Conservation (phyloP, 2,797 vertebrate genomes). For the Melanotaenia pygmaea region DNA sequence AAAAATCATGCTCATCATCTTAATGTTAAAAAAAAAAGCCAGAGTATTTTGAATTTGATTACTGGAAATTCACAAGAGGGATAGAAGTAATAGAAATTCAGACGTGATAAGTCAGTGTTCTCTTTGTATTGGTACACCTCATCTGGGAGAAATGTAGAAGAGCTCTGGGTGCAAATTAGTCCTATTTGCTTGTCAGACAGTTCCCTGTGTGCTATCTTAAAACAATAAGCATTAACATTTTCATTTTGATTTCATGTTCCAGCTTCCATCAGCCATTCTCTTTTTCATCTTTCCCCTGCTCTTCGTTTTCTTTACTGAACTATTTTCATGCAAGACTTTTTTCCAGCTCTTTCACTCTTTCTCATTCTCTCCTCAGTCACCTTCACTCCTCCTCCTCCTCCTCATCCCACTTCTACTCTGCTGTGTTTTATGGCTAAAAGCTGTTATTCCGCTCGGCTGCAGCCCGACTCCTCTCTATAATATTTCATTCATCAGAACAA, state of each 20-base stretch:
- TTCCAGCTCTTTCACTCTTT: constrained; percentile 42
- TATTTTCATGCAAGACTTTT: constrained; percentile 58
- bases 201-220: constrained; percentile 43
- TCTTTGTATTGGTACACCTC: constrained; percentile 28
- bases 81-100: neutral
- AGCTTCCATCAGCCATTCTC: constrained; percentile 12
- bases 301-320: constrained; percentile 48
- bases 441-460: constrained; percentile 84
- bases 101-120: constrained; percentile 24
- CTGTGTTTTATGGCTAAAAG: constrained; percentile 81
- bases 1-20: neutral
- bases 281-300: constrained; percentile 7
- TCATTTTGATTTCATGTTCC: constrained; percentile 33
- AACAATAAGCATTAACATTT: constrained; percentile 61
- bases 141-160: constrained; percentile 38
- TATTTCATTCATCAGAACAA: constrained; percentile 87
- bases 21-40: constrained; percentile 15
- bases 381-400: constrained; percentile 70
- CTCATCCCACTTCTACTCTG: constrained; percentile 61
- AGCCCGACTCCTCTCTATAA: constrained; percentile 80
- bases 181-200: constrained; percentile 38
- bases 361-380: constrained; percentile 70
- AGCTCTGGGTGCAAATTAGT: constrained; percentile 40
- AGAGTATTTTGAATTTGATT: constrained; percentile 29
- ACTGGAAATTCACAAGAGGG: constrained; percentile 10